Evolutionary conservation across 2,113 vertebrate genomes (phyloP), one percentile per base, ranked within the genome.

Genomic region (Lates calcarifer): DNA sequence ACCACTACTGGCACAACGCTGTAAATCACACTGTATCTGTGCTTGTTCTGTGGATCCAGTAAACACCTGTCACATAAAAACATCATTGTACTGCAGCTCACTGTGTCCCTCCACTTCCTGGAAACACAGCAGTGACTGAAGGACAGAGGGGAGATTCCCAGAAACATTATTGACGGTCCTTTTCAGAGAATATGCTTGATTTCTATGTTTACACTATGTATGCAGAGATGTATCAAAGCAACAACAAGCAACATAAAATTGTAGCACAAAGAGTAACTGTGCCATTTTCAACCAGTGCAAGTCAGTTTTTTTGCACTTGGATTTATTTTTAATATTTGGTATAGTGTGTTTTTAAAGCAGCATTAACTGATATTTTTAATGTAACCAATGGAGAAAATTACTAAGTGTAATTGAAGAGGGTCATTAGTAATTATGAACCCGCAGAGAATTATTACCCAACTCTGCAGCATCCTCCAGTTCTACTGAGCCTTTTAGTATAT

Each of bases 31-130:
- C 39, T 22, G 43, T 14, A 51, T 51, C 24, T 60, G 41, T 69
- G 28, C 1, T 0, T 43, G 80, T 12, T 69, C 45, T 53, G 63
- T 12, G 26, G 39, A 31, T 18, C 76, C 77, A 68, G 39, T 65
- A 69, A 88, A 84, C 74, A 87, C 74, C 71, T 78, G 87, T 66
- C 64, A 79, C 68, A 84, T 85, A 75, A 86, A 89, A 79, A 26
- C 63, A 70, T 62, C 73, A 64, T 3, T 53, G 65, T 33, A 22
- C 55, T 61, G 49, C 47, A 13, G 17, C 37, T 37, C 24, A 49
- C 15, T 3, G 22, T 35, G 62, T 47, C n/a, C 53, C 11, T 70
- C 37, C 24, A 0, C 47, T 90, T 89, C 72, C 66, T 85, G 84
- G 89, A 87, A 57, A 77, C 17, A 15, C 26, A 49, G 57, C 3